Percentiles rank a stretch among this genome's conserved stretches.
phyloP scores from a whole-genome alignment of 2,797 vertebrate genomes.

The Molothrus aeneus region DNA sequence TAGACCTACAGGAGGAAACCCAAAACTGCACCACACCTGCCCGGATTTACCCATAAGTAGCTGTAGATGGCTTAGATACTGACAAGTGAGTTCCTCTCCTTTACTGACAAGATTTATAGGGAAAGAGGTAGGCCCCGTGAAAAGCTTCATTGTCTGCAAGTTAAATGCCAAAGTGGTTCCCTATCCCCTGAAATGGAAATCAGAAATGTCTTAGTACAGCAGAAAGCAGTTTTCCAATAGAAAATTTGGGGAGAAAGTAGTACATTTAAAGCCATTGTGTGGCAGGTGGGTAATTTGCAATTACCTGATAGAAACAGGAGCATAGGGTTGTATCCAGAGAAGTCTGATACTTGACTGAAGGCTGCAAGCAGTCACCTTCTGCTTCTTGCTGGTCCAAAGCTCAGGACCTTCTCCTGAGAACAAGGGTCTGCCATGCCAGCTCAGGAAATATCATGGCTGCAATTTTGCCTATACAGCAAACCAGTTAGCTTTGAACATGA shows the following conservation, averaged over 20 bases:
- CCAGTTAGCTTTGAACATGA: not conserved
- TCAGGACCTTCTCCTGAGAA: not conserved
- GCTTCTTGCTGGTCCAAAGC: not conserved
- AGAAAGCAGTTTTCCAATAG: not conserved
- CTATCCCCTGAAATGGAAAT: not conserved
- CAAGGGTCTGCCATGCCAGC: not conserved
- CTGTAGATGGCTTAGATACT: conserved; percentile 30
- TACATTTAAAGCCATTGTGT: not conserved
- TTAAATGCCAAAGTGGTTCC: not conserved
- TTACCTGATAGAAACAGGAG: not conserved
- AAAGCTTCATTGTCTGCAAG: conserved; percentile 10
- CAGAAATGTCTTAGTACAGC: not conserved
- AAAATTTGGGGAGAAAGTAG: not conserved
- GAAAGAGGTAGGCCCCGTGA: not conserved
- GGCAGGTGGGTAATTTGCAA: not conserved
- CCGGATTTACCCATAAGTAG: not conserved
- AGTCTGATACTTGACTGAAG: not conserved
- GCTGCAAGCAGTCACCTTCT: not conserved
- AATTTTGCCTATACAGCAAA: not conserved
- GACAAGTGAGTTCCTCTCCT: conserved; percentile 10
- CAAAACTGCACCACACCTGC: conserved; percentile 13
- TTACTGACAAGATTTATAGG: conserved; percentile 44
- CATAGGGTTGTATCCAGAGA: not conserved
- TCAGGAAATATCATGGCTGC: not conserved
- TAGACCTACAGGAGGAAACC: conserved; percentile 28